Evolutionary conservation across 92 coral and sea anemone genomes (phyloP).

Genomic region (Porites lobata): DNA sequence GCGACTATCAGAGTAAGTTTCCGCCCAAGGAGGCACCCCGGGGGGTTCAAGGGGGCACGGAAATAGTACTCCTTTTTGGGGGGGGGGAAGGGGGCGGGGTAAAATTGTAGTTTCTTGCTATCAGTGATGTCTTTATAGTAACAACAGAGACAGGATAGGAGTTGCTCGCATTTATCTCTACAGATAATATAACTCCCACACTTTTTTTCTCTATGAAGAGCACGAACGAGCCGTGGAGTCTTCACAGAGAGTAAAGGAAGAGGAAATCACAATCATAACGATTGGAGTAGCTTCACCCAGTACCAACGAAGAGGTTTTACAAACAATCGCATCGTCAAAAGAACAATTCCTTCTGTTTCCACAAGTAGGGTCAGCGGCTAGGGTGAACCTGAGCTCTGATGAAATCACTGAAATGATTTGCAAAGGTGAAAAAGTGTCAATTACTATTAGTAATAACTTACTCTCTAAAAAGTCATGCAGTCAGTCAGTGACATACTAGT

Average conservation of each 20-base stretch:
- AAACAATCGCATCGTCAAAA: constrained; percentile 20
- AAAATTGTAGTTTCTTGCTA: too few species aligned
- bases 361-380: not conserved
- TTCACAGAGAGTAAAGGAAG: constrained; percentile 25
- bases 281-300: constrained; percentile 4
- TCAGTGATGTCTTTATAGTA: too few species aligned
- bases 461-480: too few species aligned
- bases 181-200: not conserved
- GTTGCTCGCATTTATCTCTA: not conserved
- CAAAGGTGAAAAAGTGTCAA: not conserved
- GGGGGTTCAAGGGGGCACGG: too few species aligned
- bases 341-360: constrained; percentile 12
- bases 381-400: constrained; percentile 9
- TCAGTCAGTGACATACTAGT: too few species aligned
- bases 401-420: constrained; percentile 15
- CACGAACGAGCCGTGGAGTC: constrained; percentile 19
- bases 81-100: too few species aligned
- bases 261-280: constrained; percentile 14
- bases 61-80: too few species aligned
- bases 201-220: not conserved
- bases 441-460: not conserved
- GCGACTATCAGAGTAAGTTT: constrained; percentile 23
- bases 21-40: too few species aligned
- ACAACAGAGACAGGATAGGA: not conserved
- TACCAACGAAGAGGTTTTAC: not conserved